Percentiles rank a stretch among this genome's conserved stretches.
phyloP scores from a whole-genome alignment of 2,113 vertebrate genomes.

The Chaetodon trifascialis region DNA sequence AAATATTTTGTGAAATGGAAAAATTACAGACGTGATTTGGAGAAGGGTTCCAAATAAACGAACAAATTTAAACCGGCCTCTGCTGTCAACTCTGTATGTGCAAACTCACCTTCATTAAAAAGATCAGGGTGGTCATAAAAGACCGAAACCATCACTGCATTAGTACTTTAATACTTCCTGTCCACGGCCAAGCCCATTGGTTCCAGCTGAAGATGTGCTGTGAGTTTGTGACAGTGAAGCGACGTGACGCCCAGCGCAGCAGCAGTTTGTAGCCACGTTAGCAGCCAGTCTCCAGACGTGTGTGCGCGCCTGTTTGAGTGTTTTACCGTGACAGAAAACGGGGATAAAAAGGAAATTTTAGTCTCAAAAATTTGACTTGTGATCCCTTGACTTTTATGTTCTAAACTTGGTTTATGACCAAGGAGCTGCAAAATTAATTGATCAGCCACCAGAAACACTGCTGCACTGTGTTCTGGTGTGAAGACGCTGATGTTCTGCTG shows the following conservation, averaged over 20 bases:
- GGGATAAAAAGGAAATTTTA: too few species aligned
- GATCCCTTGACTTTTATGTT: background rate
- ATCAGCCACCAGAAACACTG: background rate
- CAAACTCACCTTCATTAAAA: background rate
- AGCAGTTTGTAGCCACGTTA: too few species aligned
- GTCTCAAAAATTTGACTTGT: too few species aligned
- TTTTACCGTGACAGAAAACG: too few species aligned
- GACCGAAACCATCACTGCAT: slow-evolving; percentile 18
- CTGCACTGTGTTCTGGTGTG: background rate
- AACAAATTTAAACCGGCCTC: slow-evolving; percentile 77
- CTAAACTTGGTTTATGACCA: too few species aligned
- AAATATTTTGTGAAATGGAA: slow-evolving; percentile 90
- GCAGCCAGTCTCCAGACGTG: too few species aligned
- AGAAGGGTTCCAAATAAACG: slow-evolving; percentile 86
- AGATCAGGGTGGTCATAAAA: slow-evolving; percentile 7
- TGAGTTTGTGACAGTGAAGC: too few species aligned
- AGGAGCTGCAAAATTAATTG: background rate
- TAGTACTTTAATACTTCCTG: background rate
- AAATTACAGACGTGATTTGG: slow-evolving; percentile 83
- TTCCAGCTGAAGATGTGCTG: too few species aligned
- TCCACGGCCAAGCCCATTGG: too few species aligned
- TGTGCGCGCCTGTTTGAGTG: too few species aligned
- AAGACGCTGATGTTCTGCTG: background rate
- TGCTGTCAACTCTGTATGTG: slow-evolving; percentile 52
- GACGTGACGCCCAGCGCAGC: too few species aligned